These are phyloP conservation scores for Chiridota heheva DNA, from an alignment of 35 echinoderm and acorn worm genomes.

Conservation along the genomic window DNA sequence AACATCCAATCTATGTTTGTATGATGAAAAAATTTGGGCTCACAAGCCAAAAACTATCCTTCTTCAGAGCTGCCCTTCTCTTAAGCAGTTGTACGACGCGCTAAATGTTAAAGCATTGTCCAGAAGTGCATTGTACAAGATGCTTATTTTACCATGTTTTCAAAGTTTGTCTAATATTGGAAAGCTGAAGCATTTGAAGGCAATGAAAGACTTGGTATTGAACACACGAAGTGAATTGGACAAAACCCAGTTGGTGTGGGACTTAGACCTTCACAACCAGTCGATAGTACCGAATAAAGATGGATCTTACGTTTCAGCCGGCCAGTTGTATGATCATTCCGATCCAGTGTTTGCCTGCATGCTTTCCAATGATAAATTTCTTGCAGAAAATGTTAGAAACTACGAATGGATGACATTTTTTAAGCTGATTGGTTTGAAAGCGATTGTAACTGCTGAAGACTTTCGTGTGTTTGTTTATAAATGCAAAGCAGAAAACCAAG, in stretches of 20 bases:
- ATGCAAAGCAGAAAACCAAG: no score
- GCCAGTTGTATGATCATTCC: no score
- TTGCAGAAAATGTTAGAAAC: no score
- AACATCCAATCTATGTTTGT: background rate
- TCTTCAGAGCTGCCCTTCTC: background rate
- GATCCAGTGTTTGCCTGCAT: no score
- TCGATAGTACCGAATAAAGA: background rate
- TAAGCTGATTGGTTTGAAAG: no score
- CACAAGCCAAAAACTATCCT: background rate
- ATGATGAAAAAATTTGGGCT: slow-evolving; percentile 22
- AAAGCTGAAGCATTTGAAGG: slow-evolving; percentile 5
- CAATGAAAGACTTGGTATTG: slow-evolving; percentile 4
- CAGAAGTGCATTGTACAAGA: slow-evolving; percentile 10
- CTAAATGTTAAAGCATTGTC: background rate
- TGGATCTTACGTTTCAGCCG: background rate
- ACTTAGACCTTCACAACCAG: background rate
- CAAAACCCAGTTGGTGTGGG: background rate
- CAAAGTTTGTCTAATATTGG: background rate
- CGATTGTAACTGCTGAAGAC: no score
- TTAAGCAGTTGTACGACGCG: background rate
- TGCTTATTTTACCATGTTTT: slow-evolving; percentile 33
- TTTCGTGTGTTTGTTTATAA: no score
- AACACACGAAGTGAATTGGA: background rate
- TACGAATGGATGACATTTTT: no score
- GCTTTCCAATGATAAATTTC: no score